Evolutionary conservation across 1,140 invertebrate genomes (phyloP), one percentile per base, ranked within the genome.

Genomic region (Danaus melanippus): DNA sequence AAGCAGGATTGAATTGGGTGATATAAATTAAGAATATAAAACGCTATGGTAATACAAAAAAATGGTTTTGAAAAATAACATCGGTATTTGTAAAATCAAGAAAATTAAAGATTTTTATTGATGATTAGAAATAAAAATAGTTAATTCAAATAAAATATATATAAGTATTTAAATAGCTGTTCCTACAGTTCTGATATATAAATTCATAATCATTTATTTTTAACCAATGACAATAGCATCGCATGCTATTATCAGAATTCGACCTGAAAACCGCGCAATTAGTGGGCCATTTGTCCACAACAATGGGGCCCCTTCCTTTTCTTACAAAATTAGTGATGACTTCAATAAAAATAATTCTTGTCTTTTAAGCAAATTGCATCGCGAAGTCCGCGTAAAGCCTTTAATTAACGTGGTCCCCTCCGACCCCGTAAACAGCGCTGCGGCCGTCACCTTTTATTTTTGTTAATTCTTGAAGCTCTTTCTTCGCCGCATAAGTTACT

Each of bases 301-400:
- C 81, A 86, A 86, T 79, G 71, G 77, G 66, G 47, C 62, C 55
- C 60, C 62, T 60, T 60, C 68, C 70, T 66, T 76, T 77, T 75
- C 69, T 76, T 69, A 60, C 59, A 67, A 86, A 84, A 86, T 86
- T 86, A 84, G 79, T 84, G 84, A 86, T 86, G 84, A 84, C 84
- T 84, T 84, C 81, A 86, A 86, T 86, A 86, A 86, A 86, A 86
- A 86, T 86, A 86, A 86, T 86, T 86, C 84, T 82, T 82, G 84
- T 86, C 84, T 86, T 84, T 86, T 84, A 86, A 64, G 74, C 81
- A 86, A 86, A 86, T 86, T 86, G 84, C 84, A 84, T 83, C 79
- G 78, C 75, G 74, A 79, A 84, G 83, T 82, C 83, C 81, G 72
- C 83, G 68, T 56, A 81, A 86, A 84, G 81, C 84, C 81, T 86